Evolutionary conservation across 2,113 vertebrate species (phyloP).

Genomic region (Noctilio leporinus): DNA sequence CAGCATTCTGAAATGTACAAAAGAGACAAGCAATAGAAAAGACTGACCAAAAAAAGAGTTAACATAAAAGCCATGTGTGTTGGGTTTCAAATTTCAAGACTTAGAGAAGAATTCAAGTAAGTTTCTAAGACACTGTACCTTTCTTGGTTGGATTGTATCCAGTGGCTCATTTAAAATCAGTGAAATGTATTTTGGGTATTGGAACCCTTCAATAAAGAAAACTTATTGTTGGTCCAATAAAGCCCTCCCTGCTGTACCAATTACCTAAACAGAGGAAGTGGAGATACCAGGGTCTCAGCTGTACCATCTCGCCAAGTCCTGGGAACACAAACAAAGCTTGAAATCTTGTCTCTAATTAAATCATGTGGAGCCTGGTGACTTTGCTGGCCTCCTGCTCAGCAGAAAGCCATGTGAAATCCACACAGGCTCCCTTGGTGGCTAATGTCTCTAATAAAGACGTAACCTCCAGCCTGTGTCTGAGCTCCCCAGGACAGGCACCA

Average conservation of each 20-base stretch:
- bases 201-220: slow-evolving; percentile 33
- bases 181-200: slow-evolving; percentile 42
- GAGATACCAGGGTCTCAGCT: slow-evolving; percentile 39
- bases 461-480: background rate
- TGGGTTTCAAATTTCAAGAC: background rate
- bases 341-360: slow-evolving; percentile 73
- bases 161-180: slow-evolving; percentile 41
- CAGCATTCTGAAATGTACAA: background rate
- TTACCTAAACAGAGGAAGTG: slow-evolving; percentile 60
- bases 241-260: slow-evolving; percentile 52
- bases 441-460: slow-evolving; percentile 63
- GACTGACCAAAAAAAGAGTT: background rate
- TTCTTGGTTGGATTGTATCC: slow-evolving; percentile 9
- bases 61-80: background rate
- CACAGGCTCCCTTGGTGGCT: slow-evolving; percentile 45
- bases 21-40: background rate
- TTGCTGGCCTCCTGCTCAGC: slow-evolving; percentile 50
- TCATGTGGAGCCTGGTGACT: slow-evolving; percentile 61
- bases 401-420: slow-evolving; percentile 38
- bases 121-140: slow-evolving; percentile 20
- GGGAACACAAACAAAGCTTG: slow-evolving; percentile 62
- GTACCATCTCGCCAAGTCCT: slow-evolving; percentile 52
- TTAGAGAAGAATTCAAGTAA: slow-evolving; percentile 23
- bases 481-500: slow-evolving; percentile 13
- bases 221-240: slow-evolving; percentile 48